Evolutionary conservation across 2,113 vertebrate species (phyloP).

Genomic region (Seriola rivoliana): DNA sequence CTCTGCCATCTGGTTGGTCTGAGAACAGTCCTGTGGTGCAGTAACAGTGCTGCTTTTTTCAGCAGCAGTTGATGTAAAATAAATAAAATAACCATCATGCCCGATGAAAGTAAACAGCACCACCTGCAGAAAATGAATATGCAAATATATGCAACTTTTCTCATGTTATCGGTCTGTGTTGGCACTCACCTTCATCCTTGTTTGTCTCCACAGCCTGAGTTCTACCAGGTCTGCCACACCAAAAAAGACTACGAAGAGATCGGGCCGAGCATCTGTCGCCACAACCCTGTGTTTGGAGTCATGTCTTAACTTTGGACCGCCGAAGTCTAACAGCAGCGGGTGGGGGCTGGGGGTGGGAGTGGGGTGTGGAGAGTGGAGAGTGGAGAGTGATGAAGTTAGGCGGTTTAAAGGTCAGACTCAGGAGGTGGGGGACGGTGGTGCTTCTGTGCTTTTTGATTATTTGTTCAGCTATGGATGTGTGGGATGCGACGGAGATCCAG

Average conservation of each 20-base stretch:
- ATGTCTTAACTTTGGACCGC: slow-evolving; percentile 93
- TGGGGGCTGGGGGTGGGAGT: slow-evolving; percentile 55
- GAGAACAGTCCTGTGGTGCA: neutral
- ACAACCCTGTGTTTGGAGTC: slow-evolving; percentile 99
- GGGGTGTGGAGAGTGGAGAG: slow-evolving; percentile 35
- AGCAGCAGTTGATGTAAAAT: neutral
- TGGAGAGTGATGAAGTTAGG: slow-evolving; percentile 53
- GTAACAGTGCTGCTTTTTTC: neutral
- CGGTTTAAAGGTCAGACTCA: slow-evolving; percentile 21
- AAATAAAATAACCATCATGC: neutral
- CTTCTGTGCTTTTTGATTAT: slow-evolving; percentile 82
- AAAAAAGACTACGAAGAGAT: slow-evolving; percentile 99
- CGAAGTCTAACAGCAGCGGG: neutral
- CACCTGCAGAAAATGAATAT: neutral
- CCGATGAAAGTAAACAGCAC: neutral
- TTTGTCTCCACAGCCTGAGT: slow-evolving; percentile 91
- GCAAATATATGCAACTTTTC: neutral
- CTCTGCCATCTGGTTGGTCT: neutral
- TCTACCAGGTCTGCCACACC: slow-evolving; percentile 99
- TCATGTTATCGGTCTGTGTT: neutral
- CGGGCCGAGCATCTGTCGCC: slow-evolving; percentile 99
- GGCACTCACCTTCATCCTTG: neutral
- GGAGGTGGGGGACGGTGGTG: slow-evolving; percentile 24
- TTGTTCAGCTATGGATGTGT: slow-evolving; percentile 85
- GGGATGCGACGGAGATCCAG: slow-evolving; percentile 74